Conservation (phyloP, 2,797 vertebrate species). For the Oryzias dopingdopingensis region DNA sequence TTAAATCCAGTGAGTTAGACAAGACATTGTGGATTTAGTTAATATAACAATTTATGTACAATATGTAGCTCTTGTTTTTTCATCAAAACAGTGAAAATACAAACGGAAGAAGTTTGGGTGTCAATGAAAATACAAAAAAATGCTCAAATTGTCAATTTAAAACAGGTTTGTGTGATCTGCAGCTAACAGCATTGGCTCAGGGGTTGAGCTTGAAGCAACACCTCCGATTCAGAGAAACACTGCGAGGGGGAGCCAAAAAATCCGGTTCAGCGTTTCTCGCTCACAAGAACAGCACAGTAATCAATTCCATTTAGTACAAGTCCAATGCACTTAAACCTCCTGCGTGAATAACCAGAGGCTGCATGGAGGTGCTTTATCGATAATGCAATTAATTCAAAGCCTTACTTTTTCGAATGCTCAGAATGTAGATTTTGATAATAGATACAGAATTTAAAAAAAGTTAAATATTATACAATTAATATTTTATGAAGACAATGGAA, state of each 20-base stretch:
- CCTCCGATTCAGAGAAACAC: slow-evolving; percentile 44
- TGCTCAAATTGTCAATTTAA: neutral
- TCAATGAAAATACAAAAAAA: neutral
- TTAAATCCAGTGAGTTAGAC: slow-evolving; percentile 4
- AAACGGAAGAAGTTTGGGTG: neutral
- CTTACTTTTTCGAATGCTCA: slow-evolving; percentile 23
- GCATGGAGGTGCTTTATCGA: slow-evolving; percentile 77
- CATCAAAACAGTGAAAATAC: too few species aligned
- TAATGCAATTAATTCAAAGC: slow-evolving; percentile 75
- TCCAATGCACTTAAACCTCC: slow-evolving; percentile 82
- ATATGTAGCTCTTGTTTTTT: neutral
- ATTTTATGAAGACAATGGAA: neutral
- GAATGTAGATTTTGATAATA: neutral
- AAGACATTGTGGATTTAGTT: neutral
- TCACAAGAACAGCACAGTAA: slow-evolving; percentile 71
- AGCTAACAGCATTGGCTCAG: slow-evolving; percentile 20
- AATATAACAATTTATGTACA: neutral
- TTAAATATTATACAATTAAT: neutral
- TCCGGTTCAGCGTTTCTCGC: slow-evolving; percentile 64
- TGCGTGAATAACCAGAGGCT: slow-evolving; percentile 72
- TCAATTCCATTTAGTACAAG: slow-evolving; percentile 79
- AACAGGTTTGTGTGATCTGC: too few species aligned
- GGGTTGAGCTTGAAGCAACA: slow-evolving; percentile 20
- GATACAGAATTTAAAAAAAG: slow-evolving; percentile 1
- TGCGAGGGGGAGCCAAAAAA: slow-evolving; percentile 42